A percentile compares a stretch with the other conserved stretches of the same genome.
phyloP scores from a whole-genome alignment of 2,888 invertebrate genomes.

The Leptopilina syphax region DNA sequence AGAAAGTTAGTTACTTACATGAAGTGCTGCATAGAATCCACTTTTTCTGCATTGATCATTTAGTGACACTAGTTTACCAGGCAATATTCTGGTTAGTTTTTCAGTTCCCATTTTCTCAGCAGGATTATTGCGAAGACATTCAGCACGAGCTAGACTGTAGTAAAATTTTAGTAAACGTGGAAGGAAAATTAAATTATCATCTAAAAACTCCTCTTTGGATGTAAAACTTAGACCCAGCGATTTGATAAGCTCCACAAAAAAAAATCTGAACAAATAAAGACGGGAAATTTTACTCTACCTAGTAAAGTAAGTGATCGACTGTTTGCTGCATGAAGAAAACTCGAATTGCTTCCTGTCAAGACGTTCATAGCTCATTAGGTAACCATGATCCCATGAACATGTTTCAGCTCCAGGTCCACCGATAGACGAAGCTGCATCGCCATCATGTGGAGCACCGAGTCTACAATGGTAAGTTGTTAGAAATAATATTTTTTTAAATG shows the following conservation, averaged over 20 bases:
- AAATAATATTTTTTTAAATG: too few relatives aligned
- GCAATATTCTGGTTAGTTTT: background rate
- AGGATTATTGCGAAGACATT: constrained; percentile 1
- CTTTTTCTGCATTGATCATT: background rate
- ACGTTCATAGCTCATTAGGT: background rate
- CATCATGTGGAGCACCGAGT: constrained; percentile 1
- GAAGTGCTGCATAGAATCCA: background rate
- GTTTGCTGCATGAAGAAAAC: background rate
- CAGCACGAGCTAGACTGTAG: background rate
- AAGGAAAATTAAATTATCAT: too few relatives aligned
- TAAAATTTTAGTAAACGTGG: background rate
- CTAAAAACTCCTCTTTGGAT: too few relatives aligned
- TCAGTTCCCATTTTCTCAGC: background rate
- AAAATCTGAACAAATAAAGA: background rate
- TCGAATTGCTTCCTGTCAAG: background rate
- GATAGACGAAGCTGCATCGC: background rate
- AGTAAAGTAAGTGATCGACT: background rate
- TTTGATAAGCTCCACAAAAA: too few relatives aligned
- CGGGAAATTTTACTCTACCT: background rate
- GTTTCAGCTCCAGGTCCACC: background rate
- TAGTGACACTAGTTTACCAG: background rate
- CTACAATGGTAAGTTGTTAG: background rate
- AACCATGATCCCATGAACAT: background rate
- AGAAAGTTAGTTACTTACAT: background rate
- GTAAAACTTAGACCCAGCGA: too few relatives aligned